Evolutionary conservation across 64 coral and sea anemone species (phyloP).

Genomic region (Trachythela sp.): DNA sequence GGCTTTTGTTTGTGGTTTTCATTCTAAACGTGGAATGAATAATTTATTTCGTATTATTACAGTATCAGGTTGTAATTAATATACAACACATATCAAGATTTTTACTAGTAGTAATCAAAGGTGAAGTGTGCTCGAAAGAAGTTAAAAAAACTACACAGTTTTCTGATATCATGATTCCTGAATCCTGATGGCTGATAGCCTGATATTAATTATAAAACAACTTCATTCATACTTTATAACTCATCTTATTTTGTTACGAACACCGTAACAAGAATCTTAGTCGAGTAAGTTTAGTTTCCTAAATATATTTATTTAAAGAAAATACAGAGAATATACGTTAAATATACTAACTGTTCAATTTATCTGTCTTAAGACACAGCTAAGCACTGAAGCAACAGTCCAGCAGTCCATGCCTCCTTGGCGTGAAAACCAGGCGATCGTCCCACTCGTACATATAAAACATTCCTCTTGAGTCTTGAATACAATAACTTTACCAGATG

Average conservation of each 20-base stretch:
- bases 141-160: too few species aligned
- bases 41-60: neutral
- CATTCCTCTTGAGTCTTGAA: neutral
- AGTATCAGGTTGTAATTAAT: neutral
- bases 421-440: neutral
- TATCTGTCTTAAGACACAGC: neutral
- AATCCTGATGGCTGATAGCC: too few species aligned
- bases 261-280: too few species aligned
- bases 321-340: neutral
- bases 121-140: neutral
- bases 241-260: too few species aligned
- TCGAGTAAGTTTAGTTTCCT: neutral
- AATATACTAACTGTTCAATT: neutral
- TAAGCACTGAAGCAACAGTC: neutral
- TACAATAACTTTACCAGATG: neutral
- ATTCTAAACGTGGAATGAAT: neutral
- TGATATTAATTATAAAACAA: too few species aligned
- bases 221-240: too few species aligned
- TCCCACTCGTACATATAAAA: neutral
- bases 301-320: neutral
- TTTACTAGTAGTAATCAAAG: neutral
- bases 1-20: neutral
- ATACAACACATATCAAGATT: neutral
- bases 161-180: too few species aligned
- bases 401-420: neutral